Evolutionary conservation across 1,140 invertebrate species (phyloP), one percentile per base, ranked within the genome.

Genomic region (Babylonia areolata): DNA sequence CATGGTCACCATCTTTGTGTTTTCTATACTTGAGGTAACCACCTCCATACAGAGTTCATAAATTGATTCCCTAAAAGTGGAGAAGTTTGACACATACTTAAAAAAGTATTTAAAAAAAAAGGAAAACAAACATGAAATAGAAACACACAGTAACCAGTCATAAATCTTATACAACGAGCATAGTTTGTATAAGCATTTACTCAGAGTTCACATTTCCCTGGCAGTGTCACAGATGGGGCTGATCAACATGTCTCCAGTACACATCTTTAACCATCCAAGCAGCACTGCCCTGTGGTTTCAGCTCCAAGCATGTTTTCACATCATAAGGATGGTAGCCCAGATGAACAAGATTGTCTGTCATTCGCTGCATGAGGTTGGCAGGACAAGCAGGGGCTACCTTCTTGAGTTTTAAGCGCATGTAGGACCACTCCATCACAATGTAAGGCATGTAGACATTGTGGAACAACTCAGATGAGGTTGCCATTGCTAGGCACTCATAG

Each of bases 391-490:
- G 71, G 2, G 84, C 51, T 6, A 46, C 54, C 54, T 75, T 31
- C 69, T 84, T 82, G 77, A 82, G 85, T 0, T 81, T 58, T 39
- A 84, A 83, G 54, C 82, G 87, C 90, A 91, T 91, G 75, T 89
- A 86, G 35, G 85, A 79, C 93, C 93, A 93, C 87, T 93, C 93
- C 91, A 92, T 93, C 85, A 93, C 91, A n/a, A 93, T 88, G 87
- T 93, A 92, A 79, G 89, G 88, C 77, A 93, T 89, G 81, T 87
- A 69, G 58, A 90, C 81, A 11, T 31, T 78, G n/a, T 88, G 85
- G 77, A 93, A 91, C 64, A 93, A 84, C 33, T 81, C 35, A 17
- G 84, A 69, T 1, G 90, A 88, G 20, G 85, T 79, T 11, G 83
- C 85, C 71, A 93, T 81, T 31, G 88, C 90, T 81, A 84, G 86